Conservation (phyloP, 2,888 invertebrate genomes). For the Mesochorus sp. region DNA sequence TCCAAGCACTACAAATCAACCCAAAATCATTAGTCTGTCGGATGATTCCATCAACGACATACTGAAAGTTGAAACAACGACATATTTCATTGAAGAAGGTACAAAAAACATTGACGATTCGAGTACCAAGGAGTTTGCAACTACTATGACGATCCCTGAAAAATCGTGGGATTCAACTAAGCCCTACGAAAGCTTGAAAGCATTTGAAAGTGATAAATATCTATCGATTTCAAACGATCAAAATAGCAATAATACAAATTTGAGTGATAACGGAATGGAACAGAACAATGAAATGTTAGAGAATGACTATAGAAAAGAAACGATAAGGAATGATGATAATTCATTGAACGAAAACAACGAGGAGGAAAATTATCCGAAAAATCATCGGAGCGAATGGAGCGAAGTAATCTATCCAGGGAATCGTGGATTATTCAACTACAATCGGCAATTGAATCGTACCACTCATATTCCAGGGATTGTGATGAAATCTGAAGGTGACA, state of each 20-base stretch:
- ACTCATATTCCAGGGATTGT: conserved; percentile 59
- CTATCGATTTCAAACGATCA: conserved; percentile 65
- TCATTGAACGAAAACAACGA: conserved; percentile 66
- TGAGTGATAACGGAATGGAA: conserved; percentile 70
- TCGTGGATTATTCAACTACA: conserved; percentile 51
- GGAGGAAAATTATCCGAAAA: conserved; percentile 78
- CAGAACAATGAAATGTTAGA: conserved; percentile 45
- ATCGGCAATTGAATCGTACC: conserved; percentile 37
- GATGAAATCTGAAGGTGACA: conserved; percentile 59
- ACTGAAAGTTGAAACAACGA: conserved; percentile 73
- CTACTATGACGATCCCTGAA: conserved; percentile 69
- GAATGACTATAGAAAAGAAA: conserved; percentile 26
- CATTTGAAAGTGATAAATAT: conserved; percentile 79
- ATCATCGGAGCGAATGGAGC: conserved; percentile 77
- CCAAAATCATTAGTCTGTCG: neutral
- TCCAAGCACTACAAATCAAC: neutral
- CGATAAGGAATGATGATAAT: conserved; percentile 70
- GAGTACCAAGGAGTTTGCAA: conserved; percentile 23
- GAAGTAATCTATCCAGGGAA: conserved; percentile 74
- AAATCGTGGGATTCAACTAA: conserved; percentile 77
- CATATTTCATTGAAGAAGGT: conserved; percentile 56
- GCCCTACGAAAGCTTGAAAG: conserved; percentile 78
- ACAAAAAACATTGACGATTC: conserved; percentile 69
- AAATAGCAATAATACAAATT: conserved; percentile 61
- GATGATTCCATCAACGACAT: conserved; percentile 33